Evolutionary conservation across 2,888 invertebrate species (phyloP).

Genomic region (Acanthacorydalis orientalis): DNA sequence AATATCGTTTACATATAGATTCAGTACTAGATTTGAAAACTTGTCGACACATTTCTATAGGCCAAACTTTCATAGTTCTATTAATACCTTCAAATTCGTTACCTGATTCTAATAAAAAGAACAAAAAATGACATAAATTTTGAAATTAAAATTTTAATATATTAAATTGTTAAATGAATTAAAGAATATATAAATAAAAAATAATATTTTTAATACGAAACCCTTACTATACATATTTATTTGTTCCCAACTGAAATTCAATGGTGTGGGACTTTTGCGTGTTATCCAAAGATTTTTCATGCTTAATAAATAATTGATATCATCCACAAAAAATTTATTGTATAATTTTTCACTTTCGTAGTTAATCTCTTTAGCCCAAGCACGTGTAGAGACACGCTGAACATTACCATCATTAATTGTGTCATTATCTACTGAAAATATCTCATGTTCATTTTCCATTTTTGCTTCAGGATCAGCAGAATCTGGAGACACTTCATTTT

Average conservation of each 20-base stretch:
- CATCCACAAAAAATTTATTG: constrained; percentile 83
- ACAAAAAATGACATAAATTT: not conserved
- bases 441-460: constrained; percentile 37
- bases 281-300: constrained; percentile 95
- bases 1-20: constrained; percentile 40
- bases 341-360: constrained; percentile 80
- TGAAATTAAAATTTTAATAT: no score
- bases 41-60: constrained; percentile 26
- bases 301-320: constrained; percentile 81
- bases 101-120: not conserved
- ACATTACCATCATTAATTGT: constrained; percentile 28
- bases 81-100: not conserved
- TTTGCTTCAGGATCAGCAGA: constrained; percentile 87
- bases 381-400: constrained; percentile 51
- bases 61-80: constrained; percentile 24
- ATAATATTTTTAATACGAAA: not conserved
- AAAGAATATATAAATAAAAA: no score
- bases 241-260: constrained; percentile 13
- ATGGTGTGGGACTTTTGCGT: constrained; percentile 66
- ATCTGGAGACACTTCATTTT: constrained; percentile 96
- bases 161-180: no score
- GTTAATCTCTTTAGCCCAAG: constrained; percentile 71
- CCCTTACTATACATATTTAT: not conserved
- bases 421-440: constrained; percentile 27
- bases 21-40: constrained; percentile 54